Conservation (phyloP, 2,888 invertebrate genomes). For the Melieria picta region DNA sequence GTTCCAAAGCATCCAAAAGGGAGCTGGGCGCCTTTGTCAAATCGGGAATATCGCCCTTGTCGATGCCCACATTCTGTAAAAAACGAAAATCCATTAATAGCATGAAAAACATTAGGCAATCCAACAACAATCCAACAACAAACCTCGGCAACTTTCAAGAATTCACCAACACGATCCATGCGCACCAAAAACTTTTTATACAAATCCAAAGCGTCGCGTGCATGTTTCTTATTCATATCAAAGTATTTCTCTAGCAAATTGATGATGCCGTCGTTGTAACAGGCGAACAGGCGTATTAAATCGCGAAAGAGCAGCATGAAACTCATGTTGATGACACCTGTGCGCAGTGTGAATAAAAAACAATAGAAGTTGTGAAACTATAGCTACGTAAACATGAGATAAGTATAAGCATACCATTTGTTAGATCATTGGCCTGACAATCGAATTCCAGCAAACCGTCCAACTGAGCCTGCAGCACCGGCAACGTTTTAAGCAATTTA, state of each 20-base stretch:
- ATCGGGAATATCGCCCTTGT: conserved; percentile 98
- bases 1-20: conserved; percentile 94
- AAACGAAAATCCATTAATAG: not conserved
- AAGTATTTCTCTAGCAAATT: conserved; percentile 99
- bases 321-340: conserved; percentile 95
- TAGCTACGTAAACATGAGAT: not conserved
- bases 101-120: not conserved
- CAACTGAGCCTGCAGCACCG: conserved; percentile 93
- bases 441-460: conserved; percentile 97
- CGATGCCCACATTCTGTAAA: conserved; percentile 89
- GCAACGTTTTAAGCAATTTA: conserved; percentile 95
- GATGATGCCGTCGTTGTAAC: conserved; percentile 99
- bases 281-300: conserved; percentile 98
- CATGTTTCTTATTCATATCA: conserved; percentile 99
- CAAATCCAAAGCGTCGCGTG: conserved; percentile 95
- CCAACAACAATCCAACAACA: not conserved
- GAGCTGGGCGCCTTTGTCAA: conserved; percentile 98
- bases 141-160: conserved; percentile 86
- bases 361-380: not conserved
- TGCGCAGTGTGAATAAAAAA: conserved; percentile 8
- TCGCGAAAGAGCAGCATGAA: conserved; percentile 99
- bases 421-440: conserved; percentile 94
- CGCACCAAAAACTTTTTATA: conserved; percentile 98
- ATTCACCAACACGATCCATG: conserved; percentile 98
- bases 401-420: conserved; percentile 73